Evolutionary conservation across 2,888 invertebrate genomes (phyloP).

Genomic region (Andrena minutula): DNA sequence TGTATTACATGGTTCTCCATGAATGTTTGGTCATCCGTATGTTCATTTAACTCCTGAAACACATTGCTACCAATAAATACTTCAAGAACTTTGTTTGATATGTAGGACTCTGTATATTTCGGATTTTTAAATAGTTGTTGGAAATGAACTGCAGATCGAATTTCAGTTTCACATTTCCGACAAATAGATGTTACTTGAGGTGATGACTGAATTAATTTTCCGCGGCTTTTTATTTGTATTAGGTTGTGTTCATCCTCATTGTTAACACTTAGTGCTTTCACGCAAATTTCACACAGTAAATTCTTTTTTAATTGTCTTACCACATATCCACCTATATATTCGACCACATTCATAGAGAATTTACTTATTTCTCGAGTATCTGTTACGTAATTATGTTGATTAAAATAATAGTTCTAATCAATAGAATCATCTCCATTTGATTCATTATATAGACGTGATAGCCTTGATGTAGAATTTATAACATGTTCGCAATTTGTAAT

Average conservation of each 20-base stretch:
- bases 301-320: neutral
- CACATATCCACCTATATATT: neutral
- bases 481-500: neutral
- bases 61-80: neutral
- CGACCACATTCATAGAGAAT: neutral
- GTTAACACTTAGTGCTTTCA: neutral
- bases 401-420: neutral
- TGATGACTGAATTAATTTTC: neutral
- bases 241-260: neutral
- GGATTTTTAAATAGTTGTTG: neutral
- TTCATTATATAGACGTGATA: neutral
- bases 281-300: neutral
- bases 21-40: neutral
- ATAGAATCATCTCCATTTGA: neutral
- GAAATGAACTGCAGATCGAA: neutral
- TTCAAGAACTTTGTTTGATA: neutral
- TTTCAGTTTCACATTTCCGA: neutral
- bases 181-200: neutral
- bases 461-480: neutral
- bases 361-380: neutral
- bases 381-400: neutral
- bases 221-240: slow-evolving; percentile 6
- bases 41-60: neutral
- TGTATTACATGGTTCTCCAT: neutral
- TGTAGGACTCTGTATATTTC: no score